Evolutionary conservation across 2,888 invertebrate genomes (phyloP).

Genomic region (Luperina testacea): DNA sequence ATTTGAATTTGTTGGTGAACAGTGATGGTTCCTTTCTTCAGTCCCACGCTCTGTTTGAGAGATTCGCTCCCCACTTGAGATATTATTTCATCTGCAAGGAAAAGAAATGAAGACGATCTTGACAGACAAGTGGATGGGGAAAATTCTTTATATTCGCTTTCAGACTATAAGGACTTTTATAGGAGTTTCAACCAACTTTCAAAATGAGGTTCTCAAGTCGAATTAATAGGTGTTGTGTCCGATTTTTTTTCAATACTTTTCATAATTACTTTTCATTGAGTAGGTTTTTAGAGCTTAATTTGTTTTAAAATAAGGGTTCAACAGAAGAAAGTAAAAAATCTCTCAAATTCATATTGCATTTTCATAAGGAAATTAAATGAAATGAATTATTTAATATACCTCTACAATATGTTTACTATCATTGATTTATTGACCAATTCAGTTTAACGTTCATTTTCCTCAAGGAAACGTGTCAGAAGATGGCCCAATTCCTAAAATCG

Average conservation of each 20-base stretch:
- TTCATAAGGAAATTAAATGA: no score
- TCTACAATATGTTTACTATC: background rate
- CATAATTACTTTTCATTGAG: background rate
- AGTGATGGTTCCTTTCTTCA: constrained; percentile 33
- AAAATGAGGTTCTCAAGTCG: constrained; percentile 21
- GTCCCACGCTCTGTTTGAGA: constrained; percentile 31
- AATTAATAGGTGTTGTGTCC: constrained; percentile 14
- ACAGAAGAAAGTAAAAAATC: background rate
- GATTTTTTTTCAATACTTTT: background rate
- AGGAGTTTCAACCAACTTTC: constrained; percentile 27
- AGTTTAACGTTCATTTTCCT: background rate
- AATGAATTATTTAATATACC: no score
- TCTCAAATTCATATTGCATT: background rate
- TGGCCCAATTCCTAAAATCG: constrained; percentile 25
- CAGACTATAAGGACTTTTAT: constrained; percentile 33
- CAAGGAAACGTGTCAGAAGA: background rate
- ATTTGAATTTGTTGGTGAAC: background rate
- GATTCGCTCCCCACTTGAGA: constrained; percentile 43
- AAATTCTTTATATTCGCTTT: constrained; percentile 51
- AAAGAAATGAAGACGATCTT: constrained; percentile 57
- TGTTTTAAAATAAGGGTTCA: background rate
- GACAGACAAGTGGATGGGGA: constrained; percentile 52
- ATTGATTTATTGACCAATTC: background rate
- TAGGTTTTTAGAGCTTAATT: background rate
- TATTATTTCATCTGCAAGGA: constrained; percentile 53